Evolutionary conservation across 2,797 vertebrate genomes (phyloP), one percentile per base, ranked within the genome.

Genomic region (Holocentrus rufus): DNA sequence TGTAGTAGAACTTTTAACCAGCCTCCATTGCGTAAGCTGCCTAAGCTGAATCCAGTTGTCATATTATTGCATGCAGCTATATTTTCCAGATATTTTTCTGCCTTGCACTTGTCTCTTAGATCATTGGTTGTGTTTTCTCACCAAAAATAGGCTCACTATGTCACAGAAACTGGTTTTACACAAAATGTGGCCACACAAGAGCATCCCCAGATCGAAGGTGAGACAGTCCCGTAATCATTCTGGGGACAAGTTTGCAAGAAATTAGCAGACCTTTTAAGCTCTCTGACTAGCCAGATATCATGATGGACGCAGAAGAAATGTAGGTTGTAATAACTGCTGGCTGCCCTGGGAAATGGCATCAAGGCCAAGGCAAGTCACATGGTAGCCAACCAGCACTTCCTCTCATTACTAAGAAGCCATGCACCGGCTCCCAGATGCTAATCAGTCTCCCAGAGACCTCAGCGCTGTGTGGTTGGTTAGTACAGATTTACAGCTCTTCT

Each of bases 361-460:
- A 96, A 96, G 95, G 95, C 94, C 90, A 71, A 84, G 87, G 86
- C 77, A 87, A 93, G 81, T 84, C 84, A 86, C 88, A 44, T 80
- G 90, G 92, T 93, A 95, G 89, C 93, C 90, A 90, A 93, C 93
- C 92, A 94, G 92, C 95, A 92, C 87, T 92, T 93, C 92, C 90
- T 94, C 91, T 97, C 96, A 96, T 98, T 97, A 97, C 85, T 91
- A 92, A 92, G 93, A 93, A 95, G 93, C 92, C 91, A 92, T 81
- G 92, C 90, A 84, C 80, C 80, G 83, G 91, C 94, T 92, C 88
- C 92, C 93, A 92, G 92, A 95, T 97, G 95, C 96, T 97, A 98
- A 98, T 99, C 96, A 97, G 96, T 97, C 96, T 98, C 97, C 93
- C 86, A 91, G 96, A 98, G 96, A 98, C 94, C 94, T 94, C 85